Evolutionary conservation across 2,888 invertebrate species (phyloP), one percentile per base, ranked within the genome.

Genomic region (Eurois occulta): DNA sequence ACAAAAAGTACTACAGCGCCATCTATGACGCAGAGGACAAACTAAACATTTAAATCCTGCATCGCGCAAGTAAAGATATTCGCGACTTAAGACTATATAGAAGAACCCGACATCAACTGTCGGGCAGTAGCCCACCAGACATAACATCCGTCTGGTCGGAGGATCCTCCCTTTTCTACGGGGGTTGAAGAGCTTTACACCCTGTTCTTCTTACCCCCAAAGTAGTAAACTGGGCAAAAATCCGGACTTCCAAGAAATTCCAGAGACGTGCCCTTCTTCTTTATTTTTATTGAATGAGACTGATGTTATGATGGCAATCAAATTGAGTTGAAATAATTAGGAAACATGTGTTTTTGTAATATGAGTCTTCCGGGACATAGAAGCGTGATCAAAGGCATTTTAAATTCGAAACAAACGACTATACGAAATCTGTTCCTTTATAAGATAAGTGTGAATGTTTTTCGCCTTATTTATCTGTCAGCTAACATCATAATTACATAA

Each of bases 311-410:
- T 68, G 10, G 28, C 43, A 24, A 41, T 32, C 6, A 46, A 60
- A 46, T 46, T 32, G n/a, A 70, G 46, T 21, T 7, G 28, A 41
- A 48, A 18, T 70, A 41, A 70, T 80, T 48, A 60, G 72, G 16
- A 80, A 71, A 71, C 48, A 32, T 71, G 46, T 69, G 32, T 77
- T 48, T 52, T 48, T 41, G 21, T 70, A 48, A 60, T 48, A 4
- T 28, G 32, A 80, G 21, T 41, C 10, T 79, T 79, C 46, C 46
- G 46, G 58, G 3, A 32, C n/a, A 60, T 28, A 24, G 35, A 21
- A 32, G 21, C n/a, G 38, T 32, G 77, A 77, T 77, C 80, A 79
- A 80, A 79, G 46, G 7, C 21, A 48, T 79, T 0, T 18, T 58
- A 16, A 35, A 41, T 78, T 76, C 1, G 43, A 58, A 80, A 55